Conservation (phyloP, 2,113 vertebrate genomes). For the Sigmodon hispidus region DNA sequence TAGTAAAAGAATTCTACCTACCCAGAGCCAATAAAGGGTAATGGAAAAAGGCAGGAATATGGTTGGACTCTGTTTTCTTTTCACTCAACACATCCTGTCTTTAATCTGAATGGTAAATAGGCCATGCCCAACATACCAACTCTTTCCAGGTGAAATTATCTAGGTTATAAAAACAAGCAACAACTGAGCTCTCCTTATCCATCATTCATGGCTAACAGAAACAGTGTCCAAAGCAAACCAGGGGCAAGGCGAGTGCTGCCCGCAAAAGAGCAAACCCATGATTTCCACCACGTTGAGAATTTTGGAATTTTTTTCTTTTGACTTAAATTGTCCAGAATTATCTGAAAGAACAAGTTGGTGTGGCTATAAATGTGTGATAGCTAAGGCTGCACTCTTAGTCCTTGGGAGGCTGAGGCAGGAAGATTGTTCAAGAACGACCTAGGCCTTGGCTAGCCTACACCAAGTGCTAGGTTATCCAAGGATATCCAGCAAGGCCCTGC, state of each 20-base stretch:
- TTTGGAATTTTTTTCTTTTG: slow-evolving; percentile 8
- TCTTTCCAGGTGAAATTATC: slow-evolving; percentile 82
- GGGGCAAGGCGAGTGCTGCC: slow-evolving; percentile 54
- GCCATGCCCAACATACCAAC: slow-evolving; percentile 74
- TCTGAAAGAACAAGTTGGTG: slow-evolving; percentile 19
- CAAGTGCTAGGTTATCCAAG: not conserved
- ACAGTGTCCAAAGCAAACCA: slow-evolving; percentile 69
- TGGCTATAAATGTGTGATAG: not conserved
- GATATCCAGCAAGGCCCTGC: not conserved
- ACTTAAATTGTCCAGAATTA: slow-evolving; percentile 37
- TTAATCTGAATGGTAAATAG: slow-evolving; percentile 78
- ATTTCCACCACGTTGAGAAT: slow-evolving; percentile 63
- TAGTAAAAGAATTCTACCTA: slow-evolving; percentile 72
- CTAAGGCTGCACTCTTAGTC: not conserved
- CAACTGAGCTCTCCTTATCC: slow-evolving; percentile 66
- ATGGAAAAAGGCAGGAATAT: slow-evolving; percentile 74
- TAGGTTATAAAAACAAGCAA: slow-evolving; percentile 80
- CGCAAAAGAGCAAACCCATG: slow-evolving; percentile 26
- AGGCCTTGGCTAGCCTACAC: not conserved
- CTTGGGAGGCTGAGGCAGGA: not conserved
- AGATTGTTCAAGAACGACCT: not conserved
- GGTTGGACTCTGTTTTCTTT: slow-evolving; percentile 75
- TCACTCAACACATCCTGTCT: slow-evolving; percentile 72
- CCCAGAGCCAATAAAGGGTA: slow-evolving; percentile 58
- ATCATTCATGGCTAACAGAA: slow-evolving; percentile 51